Evolutionary conservation across 2,888 invertebrate species (phyloP), one percentile per base, ranked within the genome.

Genomic region (Nomada ferruginata): DNA sequence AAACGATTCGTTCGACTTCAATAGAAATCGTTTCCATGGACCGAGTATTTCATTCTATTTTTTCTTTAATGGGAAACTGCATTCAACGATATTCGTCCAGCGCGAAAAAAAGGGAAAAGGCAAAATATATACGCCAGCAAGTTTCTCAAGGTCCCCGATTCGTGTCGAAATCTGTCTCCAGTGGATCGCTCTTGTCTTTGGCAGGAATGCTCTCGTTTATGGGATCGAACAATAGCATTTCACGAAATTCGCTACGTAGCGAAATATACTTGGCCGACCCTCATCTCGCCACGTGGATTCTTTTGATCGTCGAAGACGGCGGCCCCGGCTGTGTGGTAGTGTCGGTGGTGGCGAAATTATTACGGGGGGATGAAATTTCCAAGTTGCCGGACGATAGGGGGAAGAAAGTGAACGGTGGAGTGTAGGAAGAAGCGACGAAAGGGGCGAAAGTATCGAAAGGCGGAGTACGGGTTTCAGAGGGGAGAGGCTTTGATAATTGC

Each of bases 401-500:
- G 86, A 83, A 83, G 83, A 82, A 89, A 78, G 76, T 29, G 81
- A 70, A 69, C 83, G 87, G 13, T 74, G 84, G 85, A 84, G 86
- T 82, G 86, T 76, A 83, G 86, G 82, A 87, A 77, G 83, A 87
- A 75, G 84, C 64, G 83, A 71, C 70, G 75, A 23, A 36, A 68
- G 69, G 78, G 72, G 69, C 55, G 63, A 80, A 76, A 83, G 83
- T 69, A 74, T 76, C 52, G 83, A 76, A 66, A 71, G 42, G 20
- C n/a, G 57, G 68, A 18, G 75, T 29, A 23, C 2, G 77, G 72
- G 71, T 77, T 68, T 72, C 82, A 82, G 87, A 79, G 85, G 85
- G 89, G 85, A 88, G 88, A 90, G 89, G 88, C 91, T 92, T 92
- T 92, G 92, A 93, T 93, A 93, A 93, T 93, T 93, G 93, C 92